Conservation (phyloP, 2,797 vertebrate species). For the Sebastes kiyomatsui region DNA sequence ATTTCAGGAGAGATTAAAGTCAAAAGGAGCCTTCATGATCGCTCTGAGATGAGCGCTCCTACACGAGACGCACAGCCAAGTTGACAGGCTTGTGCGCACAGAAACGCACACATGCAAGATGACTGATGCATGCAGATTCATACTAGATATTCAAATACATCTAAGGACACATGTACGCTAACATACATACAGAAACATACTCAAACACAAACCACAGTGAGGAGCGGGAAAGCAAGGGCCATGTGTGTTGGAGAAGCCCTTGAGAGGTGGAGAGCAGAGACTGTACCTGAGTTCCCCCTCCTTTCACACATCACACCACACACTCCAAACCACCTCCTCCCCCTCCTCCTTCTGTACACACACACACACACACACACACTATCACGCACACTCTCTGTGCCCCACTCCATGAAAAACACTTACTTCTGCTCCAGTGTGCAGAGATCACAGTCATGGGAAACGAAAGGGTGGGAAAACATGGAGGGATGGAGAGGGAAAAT, state of each 20-base stretch:
- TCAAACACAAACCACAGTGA: background rate
- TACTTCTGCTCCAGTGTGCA: slow-evolving; percentile 71
- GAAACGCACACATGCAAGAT: slow-evolving; percentile 27
- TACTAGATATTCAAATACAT: slow-evolving; percentile 2
- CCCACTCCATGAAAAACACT: slow-evolving; percentile 61
- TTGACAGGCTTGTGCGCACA: slow-evolving; percentile 55
- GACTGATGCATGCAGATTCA: slow-evolving; percentile 28
- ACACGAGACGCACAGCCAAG: slow-evolving; percentile 53
- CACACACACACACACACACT: slow-evolving; percentile 9
- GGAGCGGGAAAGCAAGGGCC: slow-evolving; percentile 14
- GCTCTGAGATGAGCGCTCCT: slow-evolving; percentile 50
- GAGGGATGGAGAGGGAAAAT: slow-evolving; percentile 27
- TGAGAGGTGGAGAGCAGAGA: slow-evolving; percentile 33
- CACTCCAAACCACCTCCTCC: slow-evolving; percentile 19
- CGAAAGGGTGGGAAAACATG: slow-evolving; percentile 50
- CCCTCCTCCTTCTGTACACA: background rate
- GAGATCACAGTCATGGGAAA: slow-evolving; percentile 61
- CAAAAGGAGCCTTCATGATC: slow-evolving; percentile 74
- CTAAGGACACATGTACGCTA: slow-evolving; percentile 19
- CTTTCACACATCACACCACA: slow-evolving; percentile 8
- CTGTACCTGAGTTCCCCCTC: slow-evolving; percentile 34
- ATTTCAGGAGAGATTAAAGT: slow-evolving; percentile 78
- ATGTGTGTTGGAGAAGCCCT: slow-evolving; percentile 37
- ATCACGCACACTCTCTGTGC: slow-evolving; percentile 29
- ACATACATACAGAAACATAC: background rate